Base-by-base conservation (phyloP, 2,113 vertebrate species). In the Chaenogobius annularis region DNA sequence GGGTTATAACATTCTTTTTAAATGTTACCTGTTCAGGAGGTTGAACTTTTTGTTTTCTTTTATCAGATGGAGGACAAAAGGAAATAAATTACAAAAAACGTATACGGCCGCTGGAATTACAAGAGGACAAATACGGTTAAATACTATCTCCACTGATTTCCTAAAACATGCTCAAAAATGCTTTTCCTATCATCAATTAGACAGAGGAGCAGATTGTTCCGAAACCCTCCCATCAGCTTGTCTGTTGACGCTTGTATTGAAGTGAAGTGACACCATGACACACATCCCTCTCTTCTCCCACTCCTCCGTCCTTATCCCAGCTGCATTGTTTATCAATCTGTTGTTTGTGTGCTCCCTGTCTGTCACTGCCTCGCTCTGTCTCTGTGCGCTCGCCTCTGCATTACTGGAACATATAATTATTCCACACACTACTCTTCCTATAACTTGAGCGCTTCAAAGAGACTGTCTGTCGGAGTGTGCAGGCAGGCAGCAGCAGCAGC, bases 331-430 rank as follows among this genome's bases (percentile, higher is more conserved):
- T 88, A 87, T 88, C 79, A 85, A 80, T 83, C 77, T 83, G 85
- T 83, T 90, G 87, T 90, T 88, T 87, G 87, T 87, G 83, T 71
- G 74, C 58, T 81, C 69, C 68, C 82, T 83, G 83, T 82, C 83
- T 83, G 73, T 90, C 84, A 85, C 58, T 68, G 59, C 72, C 14
- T 58, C 62, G 26, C 22, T 58, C 22, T 58, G 22, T 58, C 55
- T 58, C 55, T 6, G 20, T 62, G 52, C 73, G 23, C 61, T 63
- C 31, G 37, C 80, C 77, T 81, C 68, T 55, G 81, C 74, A 64
- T 91, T 88, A 88, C 89, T 89, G 87, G 90, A 91, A 91, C 84
- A 88, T 86, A 87, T 92, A 92, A 92, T 92, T 92, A 92, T 88
- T 91, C 89, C 80, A 79, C 85, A 84, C 84, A 88, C 88, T 85